Conservation (phyloP, 2,888 invertebrate species). For the Pyrrhosoma nymphula region DNA sequence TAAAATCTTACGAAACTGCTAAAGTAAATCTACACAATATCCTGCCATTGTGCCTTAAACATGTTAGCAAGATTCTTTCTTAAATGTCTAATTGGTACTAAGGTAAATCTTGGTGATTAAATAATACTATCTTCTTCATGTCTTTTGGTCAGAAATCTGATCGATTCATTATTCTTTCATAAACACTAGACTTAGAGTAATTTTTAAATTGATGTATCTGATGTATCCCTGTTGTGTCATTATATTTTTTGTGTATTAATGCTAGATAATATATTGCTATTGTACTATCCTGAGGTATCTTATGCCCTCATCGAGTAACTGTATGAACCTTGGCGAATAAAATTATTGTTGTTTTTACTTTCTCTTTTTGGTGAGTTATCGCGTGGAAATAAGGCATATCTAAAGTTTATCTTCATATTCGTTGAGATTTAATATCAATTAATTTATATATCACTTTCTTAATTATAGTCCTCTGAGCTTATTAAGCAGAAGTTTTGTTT, state of each 20-base stretch:
- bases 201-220: not conserved
- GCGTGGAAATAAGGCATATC: no score
- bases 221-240: constrained; percentile 33
- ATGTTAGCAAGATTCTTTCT: not conserved
- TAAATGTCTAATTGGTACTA: not conserved
- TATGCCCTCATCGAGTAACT: constrained; percentile 12
- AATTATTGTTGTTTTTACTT: constrained; percentile 19
- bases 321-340: constrained; percentile 8
- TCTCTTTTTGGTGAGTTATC: not conserved
- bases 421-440: no score
- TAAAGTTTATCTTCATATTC: no score
- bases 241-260: constrained; percentile 15
- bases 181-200: not conserved
- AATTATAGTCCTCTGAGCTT: no score
- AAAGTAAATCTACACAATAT: not conserved
- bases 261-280: constrained; percentile 10
- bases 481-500: no score
- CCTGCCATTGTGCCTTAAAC: constrained; percentile 27
- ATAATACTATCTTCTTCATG: not conserved
- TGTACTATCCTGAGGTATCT: not conserved
- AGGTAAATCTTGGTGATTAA: not conserved
- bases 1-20: not conserved
- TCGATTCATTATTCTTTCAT: not conserved
- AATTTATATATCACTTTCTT: no score
- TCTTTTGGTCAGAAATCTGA: not conserved